Percentiles rank a stretch among this genome's conserved stretches.
These are phyloP conservation scores for Clamator glandarius DNA, from an alignment of 2,797 vertebrate genomes.

Conservation along the genomic window DNA sequence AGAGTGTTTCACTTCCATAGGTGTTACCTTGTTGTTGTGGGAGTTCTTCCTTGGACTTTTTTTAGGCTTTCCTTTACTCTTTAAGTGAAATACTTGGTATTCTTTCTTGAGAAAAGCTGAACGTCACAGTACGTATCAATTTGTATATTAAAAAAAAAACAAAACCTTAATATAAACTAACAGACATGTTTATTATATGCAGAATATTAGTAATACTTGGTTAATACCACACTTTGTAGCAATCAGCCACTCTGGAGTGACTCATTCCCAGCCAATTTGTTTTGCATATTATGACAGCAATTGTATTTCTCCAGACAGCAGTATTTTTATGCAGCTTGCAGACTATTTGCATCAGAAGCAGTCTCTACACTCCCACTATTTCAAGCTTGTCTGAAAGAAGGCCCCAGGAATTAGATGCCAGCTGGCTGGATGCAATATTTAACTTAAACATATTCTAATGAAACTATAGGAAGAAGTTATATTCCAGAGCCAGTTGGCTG, in stretches of 20 bases:
- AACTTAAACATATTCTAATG: neutral
- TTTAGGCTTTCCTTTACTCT: neutral
- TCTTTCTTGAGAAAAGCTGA: neutral
- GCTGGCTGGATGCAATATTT: neutral
- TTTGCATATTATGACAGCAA: neutral
- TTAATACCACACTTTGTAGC: neutral
- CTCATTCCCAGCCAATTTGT: neutral
- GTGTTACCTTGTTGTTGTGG: neutral
- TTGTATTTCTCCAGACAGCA: constrained; percentile 29
- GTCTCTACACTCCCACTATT: neutral
- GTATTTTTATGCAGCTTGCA: constrained; percentile 6
- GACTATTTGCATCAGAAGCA: constrained; percentile 12
- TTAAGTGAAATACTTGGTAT: neutral
- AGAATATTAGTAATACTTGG: neutral
- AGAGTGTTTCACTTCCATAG: neutral
- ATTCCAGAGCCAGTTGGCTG: neutral
- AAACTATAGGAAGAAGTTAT: neutral
- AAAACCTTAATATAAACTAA: neutral
- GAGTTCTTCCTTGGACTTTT: neutral
- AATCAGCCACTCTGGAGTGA: neutral
- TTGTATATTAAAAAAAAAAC: neutral
- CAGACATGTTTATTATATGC: neutral
- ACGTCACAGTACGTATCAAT: neutral
- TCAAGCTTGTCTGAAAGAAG: neutral
- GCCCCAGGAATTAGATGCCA: constrained; percentile 7